Conservation (phyloP, 2,113 vertebrate genomes). For the Etia nguti region DNA sequence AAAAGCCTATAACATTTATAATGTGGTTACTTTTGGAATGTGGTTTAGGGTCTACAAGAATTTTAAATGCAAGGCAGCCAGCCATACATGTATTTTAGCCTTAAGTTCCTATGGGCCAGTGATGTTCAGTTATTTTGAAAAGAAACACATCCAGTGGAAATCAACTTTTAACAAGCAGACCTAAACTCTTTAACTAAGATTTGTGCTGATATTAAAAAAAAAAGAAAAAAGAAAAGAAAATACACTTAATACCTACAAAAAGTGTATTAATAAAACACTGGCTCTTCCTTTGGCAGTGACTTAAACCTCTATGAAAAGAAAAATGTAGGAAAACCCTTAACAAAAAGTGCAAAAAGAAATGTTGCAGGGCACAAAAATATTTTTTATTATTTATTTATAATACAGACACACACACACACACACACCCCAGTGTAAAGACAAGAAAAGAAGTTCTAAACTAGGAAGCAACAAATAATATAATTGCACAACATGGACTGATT, state of each 20-base stretch:
- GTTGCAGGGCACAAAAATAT: no score
- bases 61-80: no score
- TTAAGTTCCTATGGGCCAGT: not conserved
- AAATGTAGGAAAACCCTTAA: not conserved
- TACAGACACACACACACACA: no score
- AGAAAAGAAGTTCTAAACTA: no score
- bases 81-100: not conserved
- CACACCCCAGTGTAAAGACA: no score
- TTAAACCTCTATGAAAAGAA: no score
- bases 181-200: not conserved
- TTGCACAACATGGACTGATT: no score
- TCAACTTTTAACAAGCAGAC: not conserved
- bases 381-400: no score
- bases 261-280: not conserved
- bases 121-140: not conserved
- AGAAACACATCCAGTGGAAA: not conserved
- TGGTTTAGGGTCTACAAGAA: no score
- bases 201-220: rapidly evolving
- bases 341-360: not conserved
- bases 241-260: not conserved
- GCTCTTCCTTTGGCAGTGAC: rapidly evolving
- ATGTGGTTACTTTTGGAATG: not conserved
- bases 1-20: not conserved
- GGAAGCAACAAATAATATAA: no score
- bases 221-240: not conserved